Conservation (phyloP, 2,113 vertebrate species). For the Aptenodytes forsteri region DNA sequence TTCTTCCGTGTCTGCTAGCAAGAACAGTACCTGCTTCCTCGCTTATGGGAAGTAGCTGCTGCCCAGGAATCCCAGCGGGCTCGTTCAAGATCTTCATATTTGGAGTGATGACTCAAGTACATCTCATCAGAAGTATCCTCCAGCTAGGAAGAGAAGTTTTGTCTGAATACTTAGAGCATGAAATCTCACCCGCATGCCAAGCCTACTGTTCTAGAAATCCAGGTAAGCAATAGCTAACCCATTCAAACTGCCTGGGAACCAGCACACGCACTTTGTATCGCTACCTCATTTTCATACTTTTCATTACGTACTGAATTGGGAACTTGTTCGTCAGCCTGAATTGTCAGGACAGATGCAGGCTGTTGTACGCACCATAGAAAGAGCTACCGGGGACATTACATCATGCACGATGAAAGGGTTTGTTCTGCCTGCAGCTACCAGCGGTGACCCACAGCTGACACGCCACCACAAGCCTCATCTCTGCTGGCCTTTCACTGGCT, state of each 20-base stretch:
- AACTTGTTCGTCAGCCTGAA: neutral
- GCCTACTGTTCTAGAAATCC: neutral
- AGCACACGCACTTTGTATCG: fast-evolving
- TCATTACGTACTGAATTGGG: neutral
- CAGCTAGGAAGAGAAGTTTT: constrained; percentile 13
- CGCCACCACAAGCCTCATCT: neutral
- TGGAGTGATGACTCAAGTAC: constrained; percentile 48
- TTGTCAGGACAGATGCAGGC: neutral
- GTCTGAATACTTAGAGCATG: neutral
- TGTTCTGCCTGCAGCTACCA: neutral
- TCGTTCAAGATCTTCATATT: constrained; percentile 61
- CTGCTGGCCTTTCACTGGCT: neutral
- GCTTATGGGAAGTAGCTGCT: constrained; percentile 6
- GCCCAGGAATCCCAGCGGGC: constrained; percentile 66
- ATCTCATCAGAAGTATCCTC: constrained; percentile 64
- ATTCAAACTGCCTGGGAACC: neutral
- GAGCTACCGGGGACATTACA: neutral
- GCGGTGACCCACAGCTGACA: neutral
- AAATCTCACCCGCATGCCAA: neutral
- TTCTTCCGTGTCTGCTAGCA: neutral
- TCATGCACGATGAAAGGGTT: neutral
- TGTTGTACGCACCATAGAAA: too few relatives aligned
- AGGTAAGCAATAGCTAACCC: neutral
- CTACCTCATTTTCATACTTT: neutral
- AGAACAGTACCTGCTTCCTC: constrained; percentile 62